Conservation (phyloP, 2,797 vertebrate species). For the Tiaroga cobitis region DNA sequence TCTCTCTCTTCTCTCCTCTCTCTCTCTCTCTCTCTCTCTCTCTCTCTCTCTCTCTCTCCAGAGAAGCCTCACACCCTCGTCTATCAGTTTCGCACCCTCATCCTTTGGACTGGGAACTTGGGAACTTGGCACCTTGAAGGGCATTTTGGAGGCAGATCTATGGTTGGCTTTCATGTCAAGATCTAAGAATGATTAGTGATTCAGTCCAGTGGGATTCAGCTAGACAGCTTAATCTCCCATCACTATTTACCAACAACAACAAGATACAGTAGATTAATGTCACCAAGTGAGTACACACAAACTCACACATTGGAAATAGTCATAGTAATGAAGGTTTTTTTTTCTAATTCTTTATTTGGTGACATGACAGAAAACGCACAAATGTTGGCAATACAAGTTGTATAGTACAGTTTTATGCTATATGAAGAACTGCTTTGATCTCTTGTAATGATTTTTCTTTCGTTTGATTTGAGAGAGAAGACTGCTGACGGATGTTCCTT, state of each 20-base stretch:
- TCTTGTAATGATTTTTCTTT: constrained; percentile 37
- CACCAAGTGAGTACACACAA: constrained; percentile 1
- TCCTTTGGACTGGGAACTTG: constrained; percentile 65
- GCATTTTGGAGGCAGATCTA: constrained; percentile 70
- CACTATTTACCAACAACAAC: constrained; percentile 69
- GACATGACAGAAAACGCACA: background rate
- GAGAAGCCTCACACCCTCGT: constrained; percentile 19
- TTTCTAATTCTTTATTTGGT: background rate
- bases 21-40: background rate
- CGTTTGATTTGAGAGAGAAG: constrained; percentile 33
- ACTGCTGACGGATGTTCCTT: constrained; percentile 6
- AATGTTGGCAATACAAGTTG: constrained; percentile 11
- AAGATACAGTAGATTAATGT: constrained; percentile 31
- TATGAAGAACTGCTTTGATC: constrained; percentile 8
- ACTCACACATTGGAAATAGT: background rate
- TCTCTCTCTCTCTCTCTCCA: background rate
- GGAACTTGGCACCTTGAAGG: constrained; percentile 69
- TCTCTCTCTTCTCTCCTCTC: background rate
- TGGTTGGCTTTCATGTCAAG: constrained; percentile 76
- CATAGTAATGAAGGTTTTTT: background rate
- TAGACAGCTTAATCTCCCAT: constrained; percentile 63
- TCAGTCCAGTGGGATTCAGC: constrained; percentile 67
- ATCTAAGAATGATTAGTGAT: constrained; percentile 76
- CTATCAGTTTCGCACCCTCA: constrained; percentile 15
- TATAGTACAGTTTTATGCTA: constrained; percentile 1